Percentiles rank a stretch among this genome's conserved stretches.
phyloP scores from a whole-genome alignment of 64 coral and sea anemone genomes.

The Actinia equina region DNA sequence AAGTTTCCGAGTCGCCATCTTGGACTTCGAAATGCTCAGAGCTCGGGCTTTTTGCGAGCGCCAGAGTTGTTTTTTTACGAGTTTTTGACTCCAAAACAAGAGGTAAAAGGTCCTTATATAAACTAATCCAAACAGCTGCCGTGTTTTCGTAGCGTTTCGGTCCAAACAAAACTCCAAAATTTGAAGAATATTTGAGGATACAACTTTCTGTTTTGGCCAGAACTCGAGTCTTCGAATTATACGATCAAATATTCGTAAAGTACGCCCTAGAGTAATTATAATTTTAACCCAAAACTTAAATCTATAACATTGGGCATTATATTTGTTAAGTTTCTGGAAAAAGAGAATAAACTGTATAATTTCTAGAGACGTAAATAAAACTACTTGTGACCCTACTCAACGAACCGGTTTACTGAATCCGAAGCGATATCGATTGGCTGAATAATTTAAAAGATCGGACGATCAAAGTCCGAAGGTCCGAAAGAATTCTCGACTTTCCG shows the following conservation, averaged over 20 bases:
- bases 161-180: neutral
- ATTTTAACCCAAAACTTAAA: neutral
- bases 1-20: slow-evolving; percentile 25
- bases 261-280: neutral
- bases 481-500: neutral
- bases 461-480: slow-evolving; percentile 3
- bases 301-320: neutral
- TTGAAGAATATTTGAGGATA: neutral
- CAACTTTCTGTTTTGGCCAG: neutral
- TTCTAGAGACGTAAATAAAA: neutral
- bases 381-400: neutral
- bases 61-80: neutral
- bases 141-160: neutral
- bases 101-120: neutral
- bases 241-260: neutral
- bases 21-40: slow-evolving; percentile 8
- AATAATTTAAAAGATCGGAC: neutral
- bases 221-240: neutral
- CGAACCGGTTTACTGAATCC: neutral
- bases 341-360: neutral
- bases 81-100: neutral
- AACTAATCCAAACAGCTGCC: neutral
- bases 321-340: neutral
- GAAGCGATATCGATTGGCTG: neutral
- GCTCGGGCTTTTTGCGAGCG: neutral